Evolutionary conservation across 2,888 invertebrate genomes (phyloP).

Genomic region (Rhagonycha fulva): DNA sequence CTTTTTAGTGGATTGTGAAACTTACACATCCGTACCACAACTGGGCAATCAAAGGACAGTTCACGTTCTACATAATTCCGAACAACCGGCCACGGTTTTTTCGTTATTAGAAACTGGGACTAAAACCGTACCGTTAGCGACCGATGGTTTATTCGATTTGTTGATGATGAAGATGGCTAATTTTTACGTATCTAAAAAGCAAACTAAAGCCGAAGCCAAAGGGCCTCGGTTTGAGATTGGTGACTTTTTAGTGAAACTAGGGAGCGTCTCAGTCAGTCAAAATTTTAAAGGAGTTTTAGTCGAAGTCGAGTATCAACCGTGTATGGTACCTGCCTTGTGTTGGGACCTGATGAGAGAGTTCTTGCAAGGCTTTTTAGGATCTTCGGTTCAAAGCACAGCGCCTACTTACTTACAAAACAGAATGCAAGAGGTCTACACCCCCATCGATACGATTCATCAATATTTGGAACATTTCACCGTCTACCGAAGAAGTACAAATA

Average conservation of each 20-base stretch:
- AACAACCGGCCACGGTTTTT: constrained; percentile 93
- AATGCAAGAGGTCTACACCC: constrained; percentile 85
- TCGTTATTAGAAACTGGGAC: constrained; percentile 86
- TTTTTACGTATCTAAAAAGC: constrained; percentile 88
- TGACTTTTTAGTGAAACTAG: constrained; percentile 92
- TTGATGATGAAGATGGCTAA: constrained; percentile 87
- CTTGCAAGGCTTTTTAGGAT: constrained; percentile 86
- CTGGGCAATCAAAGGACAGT: constrained; percentile 80
- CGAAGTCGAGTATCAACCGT: constrained; percentile 93
- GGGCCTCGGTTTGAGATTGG: constrained; percentile 86
- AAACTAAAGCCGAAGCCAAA: constrained; percentile 82
- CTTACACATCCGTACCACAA: constrained; percentile 80
- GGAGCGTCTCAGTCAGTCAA: constrained; percentile 89
- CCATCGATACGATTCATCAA: constrained; percentile 91
- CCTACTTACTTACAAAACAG: constrained; percentile 74
- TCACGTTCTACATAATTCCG: constrained; percentile 93
- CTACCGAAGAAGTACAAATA: constrained; percentile 77
- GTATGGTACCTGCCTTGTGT: constrained; percentile 83
- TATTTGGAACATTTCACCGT: constrained; percentile 92
- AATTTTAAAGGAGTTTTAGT: constrained; percentile 92
- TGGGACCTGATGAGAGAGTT: constrained; percentile 93
- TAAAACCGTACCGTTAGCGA: constrained; percentile 84
- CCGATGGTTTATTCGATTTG: constrained; percentile 89
- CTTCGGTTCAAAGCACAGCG: constrained; percentile 71
- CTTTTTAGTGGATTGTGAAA: constrained; percentile 94